Base-by-base conservation (phyloP, 2,113 vertebrate genomes). In the Romanogobio albipinnatus region DNA sequence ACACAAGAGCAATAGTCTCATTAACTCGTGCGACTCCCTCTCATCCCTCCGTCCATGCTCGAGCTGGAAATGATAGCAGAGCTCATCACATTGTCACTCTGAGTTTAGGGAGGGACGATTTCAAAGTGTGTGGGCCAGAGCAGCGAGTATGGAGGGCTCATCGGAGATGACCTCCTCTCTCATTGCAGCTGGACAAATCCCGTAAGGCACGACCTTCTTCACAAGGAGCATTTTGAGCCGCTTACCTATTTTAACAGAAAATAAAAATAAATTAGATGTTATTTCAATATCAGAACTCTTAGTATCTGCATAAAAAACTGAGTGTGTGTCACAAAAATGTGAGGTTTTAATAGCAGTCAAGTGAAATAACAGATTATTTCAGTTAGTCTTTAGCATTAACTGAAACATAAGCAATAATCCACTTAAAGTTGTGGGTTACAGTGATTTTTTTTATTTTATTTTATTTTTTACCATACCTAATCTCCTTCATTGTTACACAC, bases 21-120 rank as follows among this genome's bases (percentile, higher is more conserved):
- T 93, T 93, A 95, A 89, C 93, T 90, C 88, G 90, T 88, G 76
- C 89, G 90, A 91, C 89, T 92, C 90, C 93, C 92, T 93, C 90
- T 91, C 87, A 91, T 92, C 88, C 81, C 87, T 89, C 94, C 89
- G 83, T 94, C 95, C 95, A 94, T 94, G 75, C 89, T 84, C 64
- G 84, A 86, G 89, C 74, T 84, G 81, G 85, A 83, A 84, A 88
- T 82, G 89, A 89, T 77, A 83, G 73, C 84, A 26, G 86, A 85
- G 87, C 88, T 84, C 89, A 91, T 93, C 91, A 91, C 90, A 90
- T 89, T 90, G 88, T 91, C 84, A 82, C 90, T 90, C 86, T 81
- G 51, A 86, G 87, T 86, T 81, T 84, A 87, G 83, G 73, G 89
- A 89, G 58, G 29, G 86, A 76, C 87, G 88, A 90, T 89, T 89